Conservation (phyloP, 2,113 vertebrate genomes). For the Brachypodius melanocephalos region DNA sequence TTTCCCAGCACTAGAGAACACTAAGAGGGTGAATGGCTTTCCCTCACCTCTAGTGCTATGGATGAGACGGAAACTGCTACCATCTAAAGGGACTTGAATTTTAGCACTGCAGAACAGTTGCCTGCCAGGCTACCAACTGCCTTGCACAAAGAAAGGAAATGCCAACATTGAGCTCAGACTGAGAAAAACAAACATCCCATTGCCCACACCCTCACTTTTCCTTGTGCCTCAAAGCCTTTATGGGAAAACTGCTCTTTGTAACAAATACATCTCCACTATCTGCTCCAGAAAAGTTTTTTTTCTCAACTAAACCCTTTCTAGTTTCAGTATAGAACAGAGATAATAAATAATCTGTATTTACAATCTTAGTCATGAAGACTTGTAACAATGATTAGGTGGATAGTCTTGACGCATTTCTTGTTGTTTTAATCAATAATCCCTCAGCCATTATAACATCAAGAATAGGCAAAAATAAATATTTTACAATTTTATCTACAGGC, state of each 20-base stretch:
- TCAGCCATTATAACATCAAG: conserved; percentile 65
- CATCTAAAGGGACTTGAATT: not conserved
- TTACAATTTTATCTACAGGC: conserved; percentile 67
- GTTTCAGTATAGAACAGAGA: conserved; percentile 73
- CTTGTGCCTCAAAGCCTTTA: conserved; percentile 41
- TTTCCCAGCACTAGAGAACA: not conserved
- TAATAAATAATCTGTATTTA: conserved; percentile 88
- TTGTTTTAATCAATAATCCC: conserved; percentile 67
- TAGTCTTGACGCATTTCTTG: conserved; percentile 76
- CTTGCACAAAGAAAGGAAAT: conserved; percentile 52
- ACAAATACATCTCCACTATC: conserved; percentile 44
- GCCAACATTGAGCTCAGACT: conserved; percentile 44
- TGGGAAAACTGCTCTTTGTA: conserved; percentile 29
- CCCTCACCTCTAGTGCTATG: not conserved
- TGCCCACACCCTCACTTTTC: not conserved
- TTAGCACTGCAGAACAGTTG: not conserved
- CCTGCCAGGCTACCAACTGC: conserved; percentile 3
- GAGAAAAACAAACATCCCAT: conserved; percentile 31
- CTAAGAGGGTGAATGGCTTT: not conserved
- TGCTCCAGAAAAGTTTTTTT: conserved; percentile 40
- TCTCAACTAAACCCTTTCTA: not conserved
- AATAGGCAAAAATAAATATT: conserved; percentile 80
- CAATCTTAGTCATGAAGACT: conserved; percentile 77
- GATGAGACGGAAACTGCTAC: not conserved
- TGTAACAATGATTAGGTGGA: conserved; percentile 67